Evolutionary conservation across 2,888 invertebrate species (phyloP), one percentile per base, ranked within the genome.

Genomic region (Sinodicranocentrus sp.): DNA sequence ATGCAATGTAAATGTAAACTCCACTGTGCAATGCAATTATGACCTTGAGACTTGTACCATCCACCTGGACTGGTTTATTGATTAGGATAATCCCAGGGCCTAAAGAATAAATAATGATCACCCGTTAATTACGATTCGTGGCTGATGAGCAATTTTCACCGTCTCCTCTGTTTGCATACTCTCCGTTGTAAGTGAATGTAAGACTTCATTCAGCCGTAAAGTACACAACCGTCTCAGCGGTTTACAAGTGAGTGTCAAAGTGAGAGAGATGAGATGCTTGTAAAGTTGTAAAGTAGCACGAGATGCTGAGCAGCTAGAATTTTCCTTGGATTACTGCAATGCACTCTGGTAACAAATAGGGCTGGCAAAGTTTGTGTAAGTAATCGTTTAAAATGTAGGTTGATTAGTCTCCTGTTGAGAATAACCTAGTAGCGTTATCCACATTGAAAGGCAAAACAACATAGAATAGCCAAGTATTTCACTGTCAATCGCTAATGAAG

Each of bases 401-500:
- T 79, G 79, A 61, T 65, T 39, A 54, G 61, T 52, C 71, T 65
- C 79, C 39, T 48, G 70, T 78, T 39, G 70, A 78, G 59, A 59
- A 59, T 68, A 54, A 26, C 57, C 43, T 5, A 59, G 68, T 61
- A 26, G 61, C 17, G 2, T 72, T 6, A 1, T 48, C n/a, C 10
- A 8, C 52, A 21, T 72, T 48, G 61, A 25, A 54, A 76, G 48
- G 48, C 59, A 17, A 70, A 33, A 39, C 48, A 43, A 5, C 59
- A 33, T 19, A 61, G 44, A 59, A 48, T 33, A 23, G 43, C n/a
- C 44, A 65, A 73, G 72, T 72, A 73, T 80, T 80, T 72, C 80
- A 33, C 80, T 80, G 80, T 73, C 80, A 72, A 67, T 57, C 54
- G 73, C 80, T 73, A 80, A 73, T 80, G 65, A 73, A 73, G 72